Conservation (phyloP, 1,140 invertebrate species). For the Drosophila kanapiae region DNA sequence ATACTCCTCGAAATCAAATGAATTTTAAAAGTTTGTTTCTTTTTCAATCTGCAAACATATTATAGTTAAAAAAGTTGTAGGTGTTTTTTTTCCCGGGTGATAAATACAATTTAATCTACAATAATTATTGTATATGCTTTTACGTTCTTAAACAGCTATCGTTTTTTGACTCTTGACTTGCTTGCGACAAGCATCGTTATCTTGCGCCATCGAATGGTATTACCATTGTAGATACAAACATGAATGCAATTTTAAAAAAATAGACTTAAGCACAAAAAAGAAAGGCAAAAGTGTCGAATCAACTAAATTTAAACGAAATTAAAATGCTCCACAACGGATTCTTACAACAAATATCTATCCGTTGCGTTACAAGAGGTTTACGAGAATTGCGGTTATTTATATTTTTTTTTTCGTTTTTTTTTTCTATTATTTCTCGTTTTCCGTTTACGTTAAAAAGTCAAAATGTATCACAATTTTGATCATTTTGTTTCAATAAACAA, state of each 20-base stretch:
- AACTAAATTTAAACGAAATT: slow-evolving; percentile 44
- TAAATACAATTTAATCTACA: slow-evolving; percentile 63
- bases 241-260: slow-evolving; percentile 35
- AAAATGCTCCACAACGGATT: slow-evolving; percentile 37
- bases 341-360: slow-evolving; percentile 73
- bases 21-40: slow-evolving; percentile 41
- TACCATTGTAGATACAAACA: slow-evolving; percentile 35
- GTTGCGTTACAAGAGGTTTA: slow-evolving; percentile 31
- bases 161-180: slow-evolving; percentile 54
- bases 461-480: slow-evolving; percentile 83
- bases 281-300: slow-evolving; percentile 18
- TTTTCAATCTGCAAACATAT: slow-evolving; percentile 53
- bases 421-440: slow-evolving; percentile 35
- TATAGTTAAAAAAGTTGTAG: slow-evolving; percentile 41
- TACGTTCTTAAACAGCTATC: slow-evolving; percentile 52
- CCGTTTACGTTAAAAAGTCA: slow-evolving; percentile 61
- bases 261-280: slow-evolving; percentile 27
- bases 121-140: slow-evolving; percentile 61
- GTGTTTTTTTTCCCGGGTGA: slow-evolving; percentile 42
- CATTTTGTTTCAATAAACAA: slow-evolving; percentile 59
- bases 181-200: slow-evolving; percentile 24
- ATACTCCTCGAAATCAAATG: slow-evolving; percentile 53
- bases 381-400: slow-evolving; percentile 26
- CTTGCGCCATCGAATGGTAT: slow-evolving; percentile 14
- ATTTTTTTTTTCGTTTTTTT: not conserved